Conservation (phyloP, 2,888 invertebrate species). For the Trachelus iudaicus region DNA sequence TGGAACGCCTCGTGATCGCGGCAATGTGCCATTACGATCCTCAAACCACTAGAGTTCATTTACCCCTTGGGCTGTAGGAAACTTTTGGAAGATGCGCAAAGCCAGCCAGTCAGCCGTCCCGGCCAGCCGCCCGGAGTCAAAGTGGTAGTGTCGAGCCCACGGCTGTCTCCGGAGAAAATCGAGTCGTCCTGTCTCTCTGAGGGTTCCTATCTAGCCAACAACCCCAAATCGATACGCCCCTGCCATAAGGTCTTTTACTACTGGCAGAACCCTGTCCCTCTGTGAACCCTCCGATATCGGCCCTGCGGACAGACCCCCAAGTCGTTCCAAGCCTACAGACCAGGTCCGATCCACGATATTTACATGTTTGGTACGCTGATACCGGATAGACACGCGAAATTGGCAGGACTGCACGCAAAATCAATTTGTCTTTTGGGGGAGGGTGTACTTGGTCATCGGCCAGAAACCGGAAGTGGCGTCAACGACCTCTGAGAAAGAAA, state of each 20-base stretch:
- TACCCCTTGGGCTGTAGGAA: conserved; percentile 32
- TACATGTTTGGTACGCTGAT: background rate
- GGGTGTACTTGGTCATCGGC: conserved; percentile 8
- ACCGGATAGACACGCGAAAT: conserved; percentile 23
- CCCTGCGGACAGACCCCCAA: conserved; percentile 5
- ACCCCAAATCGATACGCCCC: background rate
- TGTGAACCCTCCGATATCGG: background rate
- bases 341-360: background rate
- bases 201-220: background rate
- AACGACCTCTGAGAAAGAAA: too few relatives aligned
- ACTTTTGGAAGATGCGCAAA: conserved; percentile 24
- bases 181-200: background rate
- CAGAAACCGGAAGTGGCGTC: conserved; percentile 9
- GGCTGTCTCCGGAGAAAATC: background rate
- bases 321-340: background rate
- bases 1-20: background rate
- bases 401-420: conserved; percentile 23
- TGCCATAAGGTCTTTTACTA: background rate
- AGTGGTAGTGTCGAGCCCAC: background rate
- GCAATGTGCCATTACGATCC: conserved; percentile 8
- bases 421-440: conserved; percentile 20
- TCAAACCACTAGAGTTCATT: conserved; percentile 28
- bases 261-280: background rate
- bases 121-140: background rate
- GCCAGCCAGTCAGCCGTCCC: background rate